Percentiles rank a stretch among this genome's conserved stretches.
phyloP scores from a whole-genome alignment of 2,113 vertebrate genomes.

The Tympanuchus pallidicinctus region DNA sequence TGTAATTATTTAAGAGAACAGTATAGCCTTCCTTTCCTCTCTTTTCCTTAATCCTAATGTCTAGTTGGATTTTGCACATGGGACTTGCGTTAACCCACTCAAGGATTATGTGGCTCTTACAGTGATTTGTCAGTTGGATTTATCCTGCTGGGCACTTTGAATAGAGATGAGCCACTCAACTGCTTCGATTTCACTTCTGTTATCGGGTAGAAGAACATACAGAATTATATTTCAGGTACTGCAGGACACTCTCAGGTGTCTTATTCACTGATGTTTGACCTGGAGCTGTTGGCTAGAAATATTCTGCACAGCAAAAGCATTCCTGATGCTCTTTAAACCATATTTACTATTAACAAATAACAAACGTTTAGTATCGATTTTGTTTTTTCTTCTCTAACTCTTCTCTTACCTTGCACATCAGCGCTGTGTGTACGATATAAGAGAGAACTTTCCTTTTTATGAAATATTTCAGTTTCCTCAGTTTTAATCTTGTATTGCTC shows the following conservation, averaged over 20 bases:
- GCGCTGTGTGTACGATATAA: not conserved
- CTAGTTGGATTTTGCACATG: constrained; percentile 27
- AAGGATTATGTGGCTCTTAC: constrained; percentile 1
- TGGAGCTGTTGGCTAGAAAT: not conserved
- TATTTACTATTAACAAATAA: not conserved
- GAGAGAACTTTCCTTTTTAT: not conserved
- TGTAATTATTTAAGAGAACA: constrained; percentile 22
- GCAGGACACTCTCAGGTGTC: not conserved
- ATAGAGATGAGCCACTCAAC: not conserved
- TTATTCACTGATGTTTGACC: not conserved
- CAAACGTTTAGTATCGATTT: not conserved
- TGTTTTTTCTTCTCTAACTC: fast-evolving
- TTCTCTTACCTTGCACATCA: not conserved
- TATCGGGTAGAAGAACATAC: not conserved
- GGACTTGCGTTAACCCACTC: not conserved
- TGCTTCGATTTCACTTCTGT: not conserved
- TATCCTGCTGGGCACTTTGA: not conserved
- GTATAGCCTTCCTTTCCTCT: not conserved
- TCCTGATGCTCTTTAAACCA: not conserved
- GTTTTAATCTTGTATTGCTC: not conserved
- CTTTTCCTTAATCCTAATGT: not conserved
- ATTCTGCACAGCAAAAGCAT: fast-evolving
- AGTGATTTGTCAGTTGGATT: not conserved
- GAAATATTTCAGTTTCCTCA: not conserved
- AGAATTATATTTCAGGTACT: not conserved